Percentiles rank a stretch among this genome's conserved stretches.
Conservation (phyloP, 2,797 vertebrate species). For the Orientallactaga sibirica region DNA sequence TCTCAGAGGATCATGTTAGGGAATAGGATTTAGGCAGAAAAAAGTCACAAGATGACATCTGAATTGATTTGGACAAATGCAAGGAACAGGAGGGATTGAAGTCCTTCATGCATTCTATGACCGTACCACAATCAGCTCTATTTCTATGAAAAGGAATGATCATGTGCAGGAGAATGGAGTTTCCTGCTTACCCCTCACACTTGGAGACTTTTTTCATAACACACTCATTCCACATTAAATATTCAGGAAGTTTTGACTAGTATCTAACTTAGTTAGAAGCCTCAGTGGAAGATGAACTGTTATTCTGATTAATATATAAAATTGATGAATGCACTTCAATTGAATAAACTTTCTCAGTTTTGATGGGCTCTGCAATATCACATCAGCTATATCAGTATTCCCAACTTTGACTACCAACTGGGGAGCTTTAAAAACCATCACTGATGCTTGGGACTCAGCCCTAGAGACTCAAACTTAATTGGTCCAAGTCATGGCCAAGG, state of each 20-base stretch:
- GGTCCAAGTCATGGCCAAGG: background rate
- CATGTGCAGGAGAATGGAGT: background rate
- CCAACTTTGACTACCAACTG: background rate
- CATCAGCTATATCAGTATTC: background rate
- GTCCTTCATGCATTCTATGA: constrained; percentile 15
- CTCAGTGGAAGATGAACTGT: background rate
- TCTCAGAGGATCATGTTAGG: background rate
- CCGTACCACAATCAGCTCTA: background rate
- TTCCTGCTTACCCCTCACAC: background rate
- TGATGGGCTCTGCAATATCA: background rate
- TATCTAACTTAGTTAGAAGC: background rate
- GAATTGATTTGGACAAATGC: background rate
- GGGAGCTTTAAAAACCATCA: background rate
- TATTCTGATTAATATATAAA: constrained; percentile 41
- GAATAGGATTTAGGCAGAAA: background rate
- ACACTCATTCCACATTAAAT: background rate
- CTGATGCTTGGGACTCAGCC: background rate
- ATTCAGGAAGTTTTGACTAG: constrained; percentile 10
- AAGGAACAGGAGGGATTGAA: background rate
- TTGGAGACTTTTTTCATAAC: constrained; percentile 10
- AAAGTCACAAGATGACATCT: background rate
- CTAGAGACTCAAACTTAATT: constrained; percentile 38
- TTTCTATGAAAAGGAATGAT: background rate
- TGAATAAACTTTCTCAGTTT: constrained; percentile 45
- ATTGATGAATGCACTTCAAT: background rate